Conservation (phyloP, 2,113 vertebrate species). For the Eurypyga helias region DNA sequence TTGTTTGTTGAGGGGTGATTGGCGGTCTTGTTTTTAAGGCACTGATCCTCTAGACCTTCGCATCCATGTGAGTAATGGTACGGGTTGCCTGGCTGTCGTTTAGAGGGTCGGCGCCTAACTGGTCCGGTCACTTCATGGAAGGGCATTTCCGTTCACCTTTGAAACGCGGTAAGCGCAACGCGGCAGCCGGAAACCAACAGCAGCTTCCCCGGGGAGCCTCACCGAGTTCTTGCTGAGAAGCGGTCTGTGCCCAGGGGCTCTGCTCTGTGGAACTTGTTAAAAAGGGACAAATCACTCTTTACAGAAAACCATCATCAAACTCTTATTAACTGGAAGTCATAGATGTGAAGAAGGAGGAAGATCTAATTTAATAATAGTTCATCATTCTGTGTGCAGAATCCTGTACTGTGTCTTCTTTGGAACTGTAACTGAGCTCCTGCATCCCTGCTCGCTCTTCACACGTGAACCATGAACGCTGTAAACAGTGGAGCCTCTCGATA, state of each 20-base stretch:
- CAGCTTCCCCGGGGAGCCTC: not conserved
- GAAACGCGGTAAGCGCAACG: not conserved
- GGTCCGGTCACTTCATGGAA: not conserved
- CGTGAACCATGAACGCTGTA: conserved; percentile 75
- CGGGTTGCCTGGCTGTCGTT: not conserved
- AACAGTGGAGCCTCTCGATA: conserved; percentile 71
- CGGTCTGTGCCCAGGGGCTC: not conserved
- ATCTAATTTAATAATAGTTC: conserved; percentile 33
- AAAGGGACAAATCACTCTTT: conserved; percentile 68
- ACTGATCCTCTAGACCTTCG: not conserved
- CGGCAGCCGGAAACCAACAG: not conserved
- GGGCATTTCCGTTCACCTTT: conserved; percentile 72
- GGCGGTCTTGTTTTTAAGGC: not conserved
- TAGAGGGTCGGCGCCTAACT: not conserved
- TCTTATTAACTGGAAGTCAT: conserved; percentile 76
- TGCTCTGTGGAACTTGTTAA: conserved; percentile 7
- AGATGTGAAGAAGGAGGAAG: conserved; percentile 1
- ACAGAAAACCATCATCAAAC: not conserved
- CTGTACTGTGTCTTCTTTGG: conserved; percentile 54
- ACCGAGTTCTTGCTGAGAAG: not conserved
- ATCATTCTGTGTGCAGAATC: conserved; percentile 43
- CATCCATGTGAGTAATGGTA: not conserved
- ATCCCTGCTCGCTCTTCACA: conserved; percentile 55
- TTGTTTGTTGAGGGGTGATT: not conserved
- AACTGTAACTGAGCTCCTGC: conserved; percentile 40